These are phyloP conservation scores for Hanleya hanleyi DNA, from an alignment of 2,888 invertebrate genomes.

Conservation along the genomic window DNA sequence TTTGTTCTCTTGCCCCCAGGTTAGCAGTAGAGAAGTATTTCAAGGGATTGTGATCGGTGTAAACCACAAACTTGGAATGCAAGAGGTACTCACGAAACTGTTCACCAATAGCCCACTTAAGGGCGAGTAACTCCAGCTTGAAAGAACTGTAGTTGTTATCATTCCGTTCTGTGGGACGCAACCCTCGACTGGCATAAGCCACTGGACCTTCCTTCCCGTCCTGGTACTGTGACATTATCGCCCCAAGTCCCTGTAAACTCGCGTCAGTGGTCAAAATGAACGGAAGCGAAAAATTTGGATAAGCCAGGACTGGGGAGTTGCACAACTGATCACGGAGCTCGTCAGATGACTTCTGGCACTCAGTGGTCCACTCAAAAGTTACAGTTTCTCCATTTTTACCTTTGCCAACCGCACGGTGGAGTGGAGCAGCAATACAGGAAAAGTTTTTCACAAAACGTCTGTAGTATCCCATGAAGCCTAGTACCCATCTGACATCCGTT, in stretches of 20 bases:
- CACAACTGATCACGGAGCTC: constrained; percentile 17
- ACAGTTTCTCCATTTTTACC: neutral
- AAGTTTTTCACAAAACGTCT: constrained; percentile 30
- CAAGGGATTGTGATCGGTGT: neutral
- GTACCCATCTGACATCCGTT: constrained; percentile 6
- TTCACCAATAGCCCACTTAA: constrained; percentile 7
- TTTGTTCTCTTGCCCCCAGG: neutral
- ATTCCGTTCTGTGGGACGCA: constrained; percentile 21
- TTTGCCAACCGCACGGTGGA: constrained; percentile 26
- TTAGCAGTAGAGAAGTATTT: neutral
- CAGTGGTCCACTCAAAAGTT: constrained; percentile 27
- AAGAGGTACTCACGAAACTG: neutral
- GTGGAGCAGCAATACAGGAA: constrained; percentile 28
- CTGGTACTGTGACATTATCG: constrained; percentile 40
- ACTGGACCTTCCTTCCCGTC: constrained; percentile 40
- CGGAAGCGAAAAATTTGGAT: constrained; percentile 19
- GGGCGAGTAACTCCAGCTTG: constrained; percentile 32
- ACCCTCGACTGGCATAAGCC: constrained; percentile 32
- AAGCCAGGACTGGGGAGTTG: constrained; percentile 32
- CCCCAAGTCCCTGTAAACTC: constrained; percentile 37
- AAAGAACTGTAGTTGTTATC: constrained; percentile 39
- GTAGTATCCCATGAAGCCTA: constrained; percentile 28
- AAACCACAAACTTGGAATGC: neutral
- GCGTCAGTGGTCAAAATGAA: constrained; percentile 46
- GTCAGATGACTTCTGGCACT: constrained; percentile 32